Evolutionary conservation across 2,797 vertebrate genomes (phyloP), one percentile per base, ranked within the genome.

Genomic region (Sibirionetta formosa): DNA sequence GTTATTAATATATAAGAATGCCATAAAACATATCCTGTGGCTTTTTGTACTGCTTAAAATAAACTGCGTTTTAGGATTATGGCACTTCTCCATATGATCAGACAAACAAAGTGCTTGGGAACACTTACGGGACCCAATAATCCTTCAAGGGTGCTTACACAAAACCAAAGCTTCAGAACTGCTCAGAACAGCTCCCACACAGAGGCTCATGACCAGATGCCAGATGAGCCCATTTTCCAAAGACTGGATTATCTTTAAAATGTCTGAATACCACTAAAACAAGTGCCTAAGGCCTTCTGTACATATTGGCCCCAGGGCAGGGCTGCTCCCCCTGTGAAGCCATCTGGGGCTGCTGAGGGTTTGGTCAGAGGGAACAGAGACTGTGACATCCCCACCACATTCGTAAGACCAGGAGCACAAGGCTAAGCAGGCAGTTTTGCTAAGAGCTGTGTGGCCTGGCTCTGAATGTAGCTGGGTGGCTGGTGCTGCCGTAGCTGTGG

Each of bases 101-200:
- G 31, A 77, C 14, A 84, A 29, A 36, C 1, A 76, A 89, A 91
- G 29, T 71, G 23, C 50, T 58, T 88, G 22, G 27, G 29, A 84
- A 91, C 81, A 76, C 27, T 19, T 14, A 64, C 7, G 26, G 36
- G 36, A 23, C 33, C 65, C 71, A 18, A 22, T 35, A 81, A 64
- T 51, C 29, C 48, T 69, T 87, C 64, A 75, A 56, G 40, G 26
- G 24, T 71, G 24, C 40, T 71, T 69, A 65, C 36, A 83, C 40
- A 78, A 71, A 91, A 50, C 40, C 33, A 51, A 86, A 76, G 31
- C 31, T 76, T 90, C 29, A 23, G n/a, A 75, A 83, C 26, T 88
- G 36, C 51, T 81, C 61, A 19, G 23, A 86, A 68, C 31, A 88
- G 40, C 33, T 94, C 44, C 23, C 26, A 60, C 0, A 2, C 4